Evolutionary conservation across 2,888 invertebrate genomes (phyloP).

Genomic region (Enchytraeus crypticus): DNA sequence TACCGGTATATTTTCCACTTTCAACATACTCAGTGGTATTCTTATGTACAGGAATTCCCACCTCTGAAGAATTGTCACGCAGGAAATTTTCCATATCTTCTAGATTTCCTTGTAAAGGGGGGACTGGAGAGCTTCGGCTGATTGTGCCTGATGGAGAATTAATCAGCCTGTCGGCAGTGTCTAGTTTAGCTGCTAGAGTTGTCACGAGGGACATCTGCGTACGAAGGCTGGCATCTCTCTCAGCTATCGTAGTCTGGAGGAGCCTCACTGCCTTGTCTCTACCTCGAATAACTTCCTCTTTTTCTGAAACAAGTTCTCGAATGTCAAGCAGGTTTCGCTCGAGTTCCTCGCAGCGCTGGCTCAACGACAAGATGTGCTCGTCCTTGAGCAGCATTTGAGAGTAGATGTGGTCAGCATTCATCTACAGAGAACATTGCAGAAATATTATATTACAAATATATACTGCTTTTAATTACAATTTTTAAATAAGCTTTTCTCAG

Average conservation of each 20-base stretch:
- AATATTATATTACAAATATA: background rate
- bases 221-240: constrained; percentile 35
- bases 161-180: constrained; percentile 34
- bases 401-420: constrained; percentile 45
- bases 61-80: too few species aligned
- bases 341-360: constrained; percentile 62
- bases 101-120: too few species aligned
- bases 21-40: too few species aligned
- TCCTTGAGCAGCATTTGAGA: constrained; percentile 57
- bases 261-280: constrained; percentile 62
- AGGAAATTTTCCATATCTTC: too few species aligned
- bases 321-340: constrained; percentile 68
- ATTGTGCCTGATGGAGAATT: too few species aligned
- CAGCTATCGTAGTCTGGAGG: constrained; percentile 36
- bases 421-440: constrained; percentile 9
- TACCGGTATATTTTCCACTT: too few species aligned
- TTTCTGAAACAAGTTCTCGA: constrained; percentile 71
- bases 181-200: constrained; percentile 38
- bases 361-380: constrained; percentile 59
- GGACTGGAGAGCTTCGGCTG: too few species aligned
- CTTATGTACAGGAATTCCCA: too few species aligned
- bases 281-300: constrained; percentile 72
- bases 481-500: too few species aligned
- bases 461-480: background rate
- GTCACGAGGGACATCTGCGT: constrained; percentile 34